A percentile compares a stretch with the other conserved stretches of the same genome.
Evolutionary conservation across 1,140 invertebrate species (phyloP).

Genomic region (Drosophila nigromelanica): DNA sequence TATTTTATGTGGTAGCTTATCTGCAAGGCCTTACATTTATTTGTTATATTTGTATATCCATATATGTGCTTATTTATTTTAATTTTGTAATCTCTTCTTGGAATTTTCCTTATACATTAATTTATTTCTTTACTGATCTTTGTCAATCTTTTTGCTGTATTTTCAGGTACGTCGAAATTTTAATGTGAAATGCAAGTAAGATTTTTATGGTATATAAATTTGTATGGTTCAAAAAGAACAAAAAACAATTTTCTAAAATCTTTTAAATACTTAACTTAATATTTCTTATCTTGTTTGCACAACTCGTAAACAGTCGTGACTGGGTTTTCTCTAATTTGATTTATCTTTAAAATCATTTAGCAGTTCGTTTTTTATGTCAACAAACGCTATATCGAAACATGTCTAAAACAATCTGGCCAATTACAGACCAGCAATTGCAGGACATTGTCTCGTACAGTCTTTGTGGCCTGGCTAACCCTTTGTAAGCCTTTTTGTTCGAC

Average conservation of each 20-base stretch:
- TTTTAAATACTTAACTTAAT: background rate
- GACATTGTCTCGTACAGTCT: background rate
- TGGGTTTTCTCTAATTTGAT: background rate
- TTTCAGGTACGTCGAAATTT: slow-evolving; percentile 47
- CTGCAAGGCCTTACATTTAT: background rate
- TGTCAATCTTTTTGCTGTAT: slow-evolving; percentile 2
- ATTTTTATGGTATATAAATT: background rate
- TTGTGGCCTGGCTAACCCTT: slow-evolving; percentile 19
- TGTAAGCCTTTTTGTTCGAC: slow-evolving; percentile 39
- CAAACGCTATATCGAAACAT: slow-evolving; percentile 12
- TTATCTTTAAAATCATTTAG: background rate
- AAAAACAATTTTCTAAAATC: background rate
- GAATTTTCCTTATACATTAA: background rate
- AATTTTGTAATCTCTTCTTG: background rate
- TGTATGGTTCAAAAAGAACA: no score
- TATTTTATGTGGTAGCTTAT: slow-evolving; percentile 3
- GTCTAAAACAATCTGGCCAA: slow-evolving; percentile 48
- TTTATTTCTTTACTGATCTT: background rate
- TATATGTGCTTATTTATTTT: background rate
- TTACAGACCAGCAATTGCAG: slow-evolving; percentile 29
- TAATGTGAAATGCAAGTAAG: background rate
- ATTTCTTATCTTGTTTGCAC: background rate
- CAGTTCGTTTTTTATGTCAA: background rate
- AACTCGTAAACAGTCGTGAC: background rate
- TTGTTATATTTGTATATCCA: background rate